A percentile compares a stretch with the other conserved stretches of the same genome.
Evolutionary conservation across 2,888 invertebrate genomes (phyloP).

Genomic region (Sylvicola cinctus): DNA sequence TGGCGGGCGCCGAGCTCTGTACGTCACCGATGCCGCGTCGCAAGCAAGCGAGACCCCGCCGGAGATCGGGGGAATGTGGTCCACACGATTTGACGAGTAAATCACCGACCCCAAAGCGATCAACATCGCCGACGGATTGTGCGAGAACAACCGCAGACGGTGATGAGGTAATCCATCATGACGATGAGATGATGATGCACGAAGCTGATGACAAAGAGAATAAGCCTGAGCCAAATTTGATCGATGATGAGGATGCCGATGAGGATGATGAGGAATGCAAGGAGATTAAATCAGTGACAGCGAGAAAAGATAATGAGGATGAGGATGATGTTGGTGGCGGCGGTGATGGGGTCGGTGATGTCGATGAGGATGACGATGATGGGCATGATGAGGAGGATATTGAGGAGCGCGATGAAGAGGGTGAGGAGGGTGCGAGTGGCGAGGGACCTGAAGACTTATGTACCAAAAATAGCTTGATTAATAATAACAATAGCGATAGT

Average conservation of each 20-base stretch:
- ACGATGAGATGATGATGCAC: slow-evolving; percentile 12
- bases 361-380: slow-evolving; percentile 10
- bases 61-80: slow-evolving; percentile 57
- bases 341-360: slow-evolving; percentile 7
- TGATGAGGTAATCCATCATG: slow-evolving; percentile 28
- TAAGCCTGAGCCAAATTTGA: slow-evolving; percentile 2
- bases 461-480: slow-evolving; percentile 13
- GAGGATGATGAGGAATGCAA: slow-evolving; percentile 3
- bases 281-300: not conserved
- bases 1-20: slow-evolving; percentile 32
- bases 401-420: slow-evolving; percentile 9
- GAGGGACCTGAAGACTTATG: slow-evolving; percentile 26
- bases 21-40: slow-evolving; percentile 64
- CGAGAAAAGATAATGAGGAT: not conserved
- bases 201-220: slow-evolving; percentile 3
- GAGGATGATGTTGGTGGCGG: not conserved
- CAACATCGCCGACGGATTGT: not conserved
- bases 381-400: slow-evolving; percentile 13
- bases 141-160: not conserved
- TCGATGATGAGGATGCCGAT: not conserved
- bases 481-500: not conserved
- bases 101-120: slow-evolving; percentile 14
- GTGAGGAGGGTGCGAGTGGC: slow-evolving; percentile 7
- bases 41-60: slow-evolving; percentile 67
- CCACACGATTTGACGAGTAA: slow-evolving; percentile 37